Percentiles rank a stretch among this genome's conserved stretches.
Conservation (phyloP, 2,888 invertebrate species). For the Drosophila longiperda region DNA sequence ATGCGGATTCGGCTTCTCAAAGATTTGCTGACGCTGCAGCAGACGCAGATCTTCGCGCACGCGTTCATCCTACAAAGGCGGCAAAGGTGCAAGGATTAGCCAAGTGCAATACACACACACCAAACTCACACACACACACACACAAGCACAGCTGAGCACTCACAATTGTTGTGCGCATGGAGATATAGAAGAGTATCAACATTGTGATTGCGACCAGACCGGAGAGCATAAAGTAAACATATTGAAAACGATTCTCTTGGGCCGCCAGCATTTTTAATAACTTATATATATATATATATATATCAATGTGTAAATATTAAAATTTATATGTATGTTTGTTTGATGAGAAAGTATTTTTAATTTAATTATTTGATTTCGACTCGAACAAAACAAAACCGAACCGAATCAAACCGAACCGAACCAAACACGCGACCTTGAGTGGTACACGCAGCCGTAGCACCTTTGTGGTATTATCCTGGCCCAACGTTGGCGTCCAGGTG, state of each 20-base stretch:
- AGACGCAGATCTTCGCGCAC: constrained; percentile 71
- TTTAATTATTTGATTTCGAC: constrained; percentile 41
- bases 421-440: constrained; percentile 46
- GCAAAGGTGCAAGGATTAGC: constrained; percentile 3
- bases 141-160: constrained; percentile 51
- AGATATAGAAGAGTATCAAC: constrained; percentile 79
- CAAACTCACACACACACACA: constrained; percentile 14
- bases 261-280: constrained; percentile 60
- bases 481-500: constrained; percentile 47
- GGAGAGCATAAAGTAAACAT: constrained; percentile 82
- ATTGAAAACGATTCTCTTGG: constrained; percentile 80
- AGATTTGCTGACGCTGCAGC: constrained; percentile 73
- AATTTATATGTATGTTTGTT: constrained; percentile 1
- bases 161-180: constrained; percentile 80
- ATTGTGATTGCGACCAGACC: constrained; percentile 81
- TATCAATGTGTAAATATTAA: constrained; percentile 1
- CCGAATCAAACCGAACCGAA: not conserved
- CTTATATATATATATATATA: constrained; percentile 14
- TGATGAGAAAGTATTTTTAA: constrained; percentile 37
- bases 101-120: not conserved
- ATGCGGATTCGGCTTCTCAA: constrained; percentile 72
- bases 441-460: constrained; percentile 52
- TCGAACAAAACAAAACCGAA: not conserved
- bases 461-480: constrained; percentile 18
- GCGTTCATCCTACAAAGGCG: constrained; percentile 71